These are phyloP conservation scores for Scalopus aquaticus DNA, from an alignment of 2,113 vertebrate genomes.

Conservation along the genomic window DNA sequence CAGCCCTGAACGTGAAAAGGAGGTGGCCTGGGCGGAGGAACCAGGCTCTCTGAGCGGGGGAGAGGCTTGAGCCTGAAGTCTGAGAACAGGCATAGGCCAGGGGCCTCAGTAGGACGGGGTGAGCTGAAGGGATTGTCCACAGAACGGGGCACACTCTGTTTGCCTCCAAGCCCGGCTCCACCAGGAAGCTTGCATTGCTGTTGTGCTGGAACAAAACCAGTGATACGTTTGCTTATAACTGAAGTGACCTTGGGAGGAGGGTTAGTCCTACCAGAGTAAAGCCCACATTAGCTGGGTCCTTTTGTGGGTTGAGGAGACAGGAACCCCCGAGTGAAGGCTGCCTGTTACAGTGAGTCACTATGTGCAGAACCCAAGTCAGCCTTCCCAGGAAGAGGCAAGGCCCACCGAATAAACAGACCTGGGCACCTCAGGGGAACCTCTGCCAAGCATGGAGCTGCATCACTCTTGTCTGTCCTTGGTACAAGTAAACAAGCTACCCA, in stretches of 20 bases:
- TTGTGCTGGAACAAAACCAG: background rate
- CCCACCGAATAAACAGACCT: constrained; percentile 18
- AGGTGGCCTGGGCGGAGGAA: background rate
- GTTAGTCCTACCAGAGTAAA: background rate
- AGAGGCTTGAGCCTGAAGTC: background rate
- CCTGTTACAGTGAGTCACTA: background rate
- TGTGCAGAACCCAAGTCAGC: background rate
- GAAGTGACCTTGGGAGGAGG: background rate
- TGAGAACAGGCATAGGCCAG: background rate
- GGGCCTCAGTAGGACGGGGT: background rate
- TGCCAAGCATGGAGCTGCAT: background rate
- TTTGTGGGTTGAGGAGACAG: background rate
- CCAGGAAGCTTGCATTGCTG: background rate
- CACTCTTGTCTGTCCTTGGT: background rate
- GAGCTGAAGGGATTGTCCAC: too few relatives aligned
- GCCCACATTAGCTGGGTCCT: background rate
- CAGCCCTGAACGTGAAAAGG: background rate
- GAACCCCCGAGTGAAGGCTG: background rate
- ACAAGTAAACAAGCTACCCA: background rate
- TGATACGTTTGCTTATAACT: background rate
- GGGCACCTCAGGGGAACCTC: background rate
- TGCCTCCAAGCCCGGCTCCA: background rate
- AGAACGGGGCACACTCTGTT: background rate
- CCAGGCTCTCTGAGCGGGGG: background rate
- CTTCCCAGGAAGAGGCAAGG: constrained; percentile 41